phyloP scores from a whole-genome alignment of 2,888 invertebrate species.

The Eupithecia subumbrata region DNA sequence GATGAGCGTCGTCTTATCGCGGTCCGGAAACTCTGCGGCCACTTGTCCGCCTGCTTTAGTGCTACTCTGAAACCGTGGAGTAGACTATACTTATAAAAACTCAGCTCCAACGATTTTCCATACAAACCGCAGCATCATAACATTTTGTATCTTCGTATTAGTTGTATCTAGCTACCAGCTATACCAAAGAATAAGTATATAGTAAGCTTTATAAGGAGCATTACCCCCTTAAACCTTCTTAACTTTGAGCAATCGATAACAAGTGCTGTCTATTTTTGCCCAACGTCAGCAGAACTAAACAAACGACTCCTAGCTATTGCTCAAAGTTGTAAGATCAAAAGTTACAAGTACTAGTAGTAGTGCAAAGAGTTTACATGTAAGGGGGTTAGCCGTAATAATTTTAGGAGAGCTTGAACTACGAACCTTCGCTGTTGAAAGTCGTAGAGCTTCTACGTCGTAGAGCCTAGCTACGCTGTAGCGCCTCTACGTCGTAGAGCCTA shows the following conservation, averaged over 20 bases:
- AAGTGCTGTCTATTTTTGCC: not conserved
- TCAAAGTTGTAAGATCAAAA: not conserved
- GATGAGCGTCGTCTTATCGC: conserved; percentile 67
- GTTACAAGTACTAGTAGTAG: too few relatives aligned
- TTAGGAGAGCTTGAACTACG: not conserved
- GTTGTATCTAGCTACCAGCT: not conserved
- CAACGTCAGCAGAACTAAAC: not conserved
- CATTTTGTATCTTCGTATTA: not conserved
- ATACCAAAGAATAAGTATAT: too few relatives aligned
- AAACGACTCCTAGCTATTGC: not conserved
- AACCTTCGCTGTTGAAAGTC: not conserved
- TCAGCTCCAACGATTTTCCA: not conserved
- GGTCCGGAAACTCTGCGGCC: conserved; percentile 76
- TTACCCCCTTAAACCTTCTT: too few relatives aligned
- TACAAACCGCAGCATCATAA: not conserved
- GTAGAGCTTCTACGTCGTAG: not conserved
- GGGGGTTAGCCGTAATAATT: not conserved
- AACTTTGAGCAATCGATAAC: too few relatives aligned
- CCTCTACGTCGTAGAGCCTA: not conserved
- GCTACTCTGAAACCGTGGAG: conserved; percentile 48
- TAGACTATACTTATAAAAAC: not conserved
- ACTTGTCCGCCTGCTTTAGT: conserved; percentile 59
- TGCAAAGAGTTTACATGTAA: too few relatives aligned
- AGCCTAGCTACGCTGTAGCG: not conserved
- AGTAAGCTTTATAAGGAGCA: too few relatives aligned